Evolutionary conservation across 2,113 vertebrate species (phyloP), one percentile per base, ranked within the genome.

Genomic region (Nanorana parkeri): DNA sequence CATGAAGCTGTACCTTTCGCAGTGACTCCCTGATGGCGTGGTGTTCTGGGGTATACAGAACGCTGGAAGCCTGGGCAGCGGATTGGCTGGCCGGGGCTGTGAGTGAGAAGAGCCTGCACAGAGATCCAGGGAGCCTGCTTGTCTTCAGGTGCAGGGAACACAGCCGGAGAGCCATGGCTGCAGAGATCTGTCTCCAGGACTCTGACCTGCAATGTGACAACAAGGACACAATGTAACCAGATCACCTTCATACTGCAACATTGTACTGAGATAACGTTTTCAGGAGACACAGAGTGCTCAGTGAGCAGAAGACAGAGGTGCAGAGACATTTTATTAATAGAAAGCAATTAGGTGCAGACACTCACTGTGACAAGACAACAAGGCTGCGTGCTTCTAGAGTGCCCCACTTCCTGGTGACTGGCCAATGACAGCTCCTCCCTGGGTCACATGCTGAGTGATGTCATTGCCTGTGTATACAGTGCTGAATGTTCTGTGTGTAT

Each of bases 1-100:
- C n/a, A n/a, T n/a, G n/a, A n/a, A 17, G 2, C 0, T 55, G 3
- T 95, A 94, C 93, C 92, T 95, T 95, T 82, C 86, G 87, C 69
- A 95, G 90, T 21, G 90, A 88, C 28, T 87, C 86, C 81, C 93
- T 89, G 58, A 93, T 47, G 2, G 90, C 87, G 81, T 82, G 85
- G 77, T 93, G 90, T 83, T 92, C 90, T 36, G 78, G 82, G 1
- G 68, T 87, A 78, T 91, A 94, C 61, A 90, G 68, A 85, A 86
- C 32, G 88, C 86, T 3, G 5, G 28, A 3, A 17, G 21, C 66
- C 87, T 85, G 0, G 3, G 58, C 36, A 84, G 17, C 55, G 17
- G 20, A 19, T 47, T 88, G 24, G 60, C 85, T 88, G 8, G 90
- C 84, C 7, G 90, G 85, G 1, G 77, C 86, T 0, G 87, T 84